phyloP scores from a whole-genome alignment of 1,140 invertebrate species.

The Pogonus chalceus region DNA sequence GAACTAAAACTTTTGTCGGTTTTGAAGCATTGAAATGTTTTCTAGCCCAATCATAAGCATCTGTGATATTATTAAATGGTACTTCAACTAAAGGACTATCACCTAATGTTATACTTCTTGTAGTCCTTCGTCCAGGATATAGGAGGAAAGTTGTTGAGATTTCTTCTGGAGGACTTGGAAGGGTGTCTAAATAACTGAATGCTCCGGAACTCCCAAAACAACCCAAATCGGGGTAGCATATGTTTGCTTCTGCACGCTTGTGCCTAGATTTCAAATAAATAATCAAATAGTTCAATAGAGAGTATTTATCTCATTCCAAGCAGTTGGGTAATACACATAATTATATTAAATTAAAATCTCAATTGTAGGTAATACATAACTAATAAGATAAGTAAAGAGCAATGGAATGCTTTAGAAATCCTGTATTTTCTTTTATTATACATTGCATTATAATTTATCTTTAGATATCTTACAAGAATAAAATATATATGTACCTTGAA shows the following conservation, averaged over 20 bases:
- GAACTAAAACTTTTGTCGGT: conserved; percentile 85
- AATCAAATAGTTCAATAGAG: conserved; percentile 1
- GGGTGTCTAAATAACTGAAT: conserved; percentile 82
- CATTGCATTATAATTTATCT: conserved; percentile 20
- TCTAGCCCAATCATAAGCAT: conserved; percentile 49
- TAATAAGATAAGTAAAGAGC: conserved; percentile 39
- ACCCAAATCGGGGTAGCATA: conserved; percentile 86
- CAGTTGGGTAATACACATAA: too few relatives aligned
- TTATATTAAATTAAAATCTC: conserved; percentile 24
- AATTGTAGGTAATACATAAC: conserved; percentile 38
- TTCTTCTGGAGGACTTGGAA: conserved; percentile 79
- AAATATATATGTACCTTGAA: conserved; percentile 13
- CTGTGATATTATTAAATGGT: conserved; percentile 54
- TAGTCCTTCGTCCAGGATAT: conserved; percentile 40
- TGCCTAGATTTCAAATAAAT: conserved; percentile 2
- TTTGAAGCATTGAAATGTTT: conserved; percentile 52
- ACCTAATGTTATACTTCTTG: conserved; percentile 27
- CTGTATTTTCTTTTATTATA: conserved; percentile 15
- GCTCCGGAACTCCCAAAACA: conserved; percentile 88
- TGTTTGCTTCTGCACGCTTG: conserved; percentile 52
- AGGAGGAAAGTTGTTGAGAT: conserved; percentile 71
- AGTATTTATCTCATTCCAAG: too few relatives aligned
- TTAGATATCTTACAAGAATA: too few relatives aligned
- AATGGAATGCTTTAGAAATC: not conserved
- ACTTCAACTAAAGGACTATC: conserved; percentile 54